Evolutionary conservation across 2,888 invertebrate species (phyloP), one percentile per base, ranked within the genome.

Genomic region (Drosophila fulvimacula): DNA sequence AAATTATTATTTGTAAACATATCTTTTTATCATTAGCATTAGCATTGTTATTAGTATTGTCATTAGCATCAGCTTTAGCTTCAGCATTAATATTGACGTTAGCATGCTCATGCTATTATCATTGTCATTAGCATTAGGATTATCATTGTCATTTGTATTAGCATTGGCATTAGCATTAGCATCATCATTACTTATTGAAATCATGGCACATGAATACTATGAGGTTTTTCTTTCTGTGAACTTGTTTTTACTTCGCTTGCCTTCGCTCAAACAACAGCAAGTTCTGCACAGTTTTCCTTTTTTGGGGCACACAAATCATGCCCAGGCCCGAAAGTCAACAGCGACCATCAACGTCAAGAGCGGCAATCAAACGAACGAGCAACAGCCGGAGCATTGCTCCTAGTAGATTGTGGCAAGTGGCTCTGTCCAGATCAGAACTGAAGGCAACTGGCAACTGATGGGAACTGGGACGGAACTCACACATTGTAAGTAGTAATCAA

Each of bases 401-500:
- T 36, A 2, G n/a, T 46, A 15, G 51, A 52, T 27, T 52, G 21
- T 13, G 65, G 41, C 52, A 38, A 65, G 66, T 48, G 66, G 27
- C 30, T 30, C 21, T 48, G 30, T 30, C 48, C 48, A 46, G 46
- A 27, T 46, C 46, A 30, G 17, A 30, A 11, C 27, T 46, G 44
- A 44, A 5, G 42, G 42, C 21, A 6, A 42, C 41, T 46, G 34
- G 56, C 24, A 9, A 44, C 42, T 24, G 44, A 24, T 36, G 48
- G 56, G 27, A 27, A 61, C 61, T 57, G 36, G 56, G 36, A 60
- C 41, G 27, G 46, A 61, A 56, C 61, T 55, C 71, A 69, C 73
- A 73, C 62, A 77, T 69, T 76, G 88, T 76, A 77, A 71, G 83
- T 75, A 71, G 88, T 82, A 83, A 83, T 85, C 86, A 88, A 73